Conservation (phyloP, 1,140 invertebrate genomes). For the Sitobion miscanthi region DNA sequence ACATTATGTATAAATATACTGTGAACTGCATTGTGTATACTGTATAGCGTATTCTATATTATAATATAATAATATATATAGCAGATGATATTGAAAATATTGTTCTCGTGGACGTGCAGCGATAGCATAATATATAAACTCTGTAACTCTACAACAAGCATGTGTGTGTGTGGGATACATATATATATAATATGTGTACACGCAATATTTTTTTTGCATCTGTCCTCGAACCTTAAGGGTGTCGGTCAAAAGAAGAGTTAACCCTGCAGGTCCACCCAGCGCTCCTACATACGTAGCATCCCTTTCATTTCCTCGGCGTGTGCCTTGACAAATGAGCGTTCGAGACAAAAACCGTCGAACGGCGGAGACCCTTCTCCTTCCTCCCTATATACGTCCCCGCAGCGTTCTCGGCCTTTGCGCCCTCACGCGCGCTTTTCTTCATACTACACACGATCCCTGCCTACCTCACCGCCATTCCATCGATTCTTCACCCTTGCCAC, state of each 20-base stretch:
- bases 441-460: conserved; percentile 30
- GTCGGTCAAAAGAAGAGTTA: conserved; percentile 56
- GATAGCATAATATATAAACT: neutral
- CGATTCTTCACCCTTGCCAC: neutral
- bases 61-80: neutral
- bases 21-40: neutral
- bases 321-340: conserved; percentile 56
- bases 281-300: neutral
- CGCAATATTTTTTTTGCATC: conserved; percentile 27
- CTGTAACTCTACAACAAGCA: neutral
- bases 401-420: conserved; percentile 10
- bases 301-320: conserved; percentile 37
- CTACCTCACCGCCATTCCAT: neutral
- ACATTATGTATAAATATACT: neutral
- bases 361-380: neutral
- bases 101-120: neutral
- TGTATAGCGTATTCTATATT: no score
- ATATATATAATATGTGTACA: neutral
- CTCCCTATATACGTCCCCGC: neutral
- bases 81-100: neutral
- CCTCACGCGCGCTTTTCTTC: conserved; percentile 47
- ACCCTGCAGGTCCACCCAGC: conserved; percentile 29
- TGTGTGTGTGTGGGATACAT: neutral
- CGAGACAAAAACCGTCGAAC: conserved; percentile 56
- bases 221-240: conserved; percentile 55